Conservation (phyloP, 2,113 vertebrate genomes). For the Epinephelus fuscoguttatus region DNA sequence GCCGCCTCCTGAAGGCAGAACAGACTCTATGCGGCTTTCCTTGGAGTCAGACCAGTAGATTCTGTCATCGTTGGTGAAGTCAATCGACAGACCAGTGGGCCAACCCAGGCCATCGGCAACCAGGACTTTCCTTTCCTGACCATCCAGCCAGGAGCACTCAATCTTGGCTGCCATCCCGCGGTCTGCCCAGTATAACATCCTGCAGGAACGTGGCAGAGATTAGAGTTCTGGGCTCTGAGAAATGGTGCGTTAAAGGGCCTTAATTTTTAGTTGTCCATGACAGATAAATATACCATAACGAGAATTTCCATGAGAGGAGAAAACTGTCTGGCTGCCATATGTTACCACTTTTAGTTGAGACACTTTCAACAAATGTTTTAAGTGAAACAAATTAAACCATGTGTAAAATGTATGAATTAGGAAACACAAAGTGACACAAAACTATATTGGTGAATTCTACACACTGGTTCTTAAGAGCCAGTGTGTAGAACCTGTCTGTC, state of each 20-base stretch:
- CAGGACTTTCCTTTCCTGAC: constrained; percentile 87
- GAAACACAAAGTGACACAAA: not conserved
- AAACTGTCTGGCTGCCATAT: not conserved
- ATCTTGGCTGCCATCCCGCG: constrained; percentile 90
- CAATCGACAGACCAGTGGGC: constrained; percentile 93
- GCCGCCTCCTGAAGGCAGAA: constrained; percentile 89
- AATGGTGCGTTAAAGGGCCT: not conserved
- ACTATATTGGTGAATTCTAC: too few species aligned
- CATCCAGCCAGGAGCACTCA: constrained; percentile 94
- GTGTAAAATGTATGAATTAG: not conserved
- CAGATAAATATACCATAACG: not conserved
- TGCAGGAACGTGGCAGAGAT: constrained; percentile 53
- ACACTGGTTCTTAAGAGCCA: too few species aligned
- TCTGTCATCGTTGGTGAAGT: constrained; percentile 91
- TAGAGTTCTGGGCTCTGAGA: not conserved
- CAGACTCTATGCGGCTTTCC: constrained; percentile 91
- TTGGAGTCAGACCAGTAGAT: constrained; percentile 96
- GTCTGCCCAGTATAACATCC: constrained; percentile 94
- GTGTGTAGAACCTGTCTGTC: not conserved
- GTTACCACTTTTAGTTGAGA: not conserved
- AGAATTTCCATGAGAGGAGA: not conserved
- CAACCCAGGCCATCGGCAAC: constrained; percentile 88
- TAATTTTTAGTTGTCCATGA: not conserved
- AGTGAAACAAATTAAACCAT: not conserved
- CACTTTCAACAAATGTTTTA: too few species aligned